Percentiles rank a stretch among this genome's conserved stretches.
Conservation (phyloP, 2,113 vertebrate genomes). For the Sorex fumeus region DNA sequence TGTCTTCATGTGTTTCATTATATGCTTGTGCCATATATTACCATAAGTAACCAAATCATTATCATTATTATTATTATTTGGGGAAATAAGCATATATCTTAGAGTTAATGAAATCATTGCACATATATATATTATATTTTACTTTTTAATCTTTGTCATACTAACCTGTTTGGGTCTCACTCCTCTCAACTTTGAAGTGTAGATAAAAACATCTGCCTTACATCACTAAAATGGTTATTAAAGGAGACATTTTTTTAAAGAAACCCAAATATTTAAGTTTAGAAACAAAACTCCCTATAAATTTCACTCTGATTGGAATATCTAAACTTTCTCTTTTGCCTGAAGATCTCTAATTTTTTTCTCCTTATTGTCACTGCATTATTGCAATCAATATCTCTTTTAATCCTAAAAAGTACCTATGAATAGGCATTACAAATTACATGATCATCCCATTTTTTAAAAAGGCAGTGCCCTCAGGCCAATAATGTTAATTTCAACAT, state of each 20-base stretch:
- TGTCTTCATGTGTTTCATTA: neutral
- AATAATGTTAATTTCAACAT: neutral
- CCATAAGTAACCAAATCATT: neutral
- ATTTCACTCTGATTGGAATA: neutral
- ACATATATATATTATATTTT: neutral
- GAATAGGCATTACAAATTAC: neutral
- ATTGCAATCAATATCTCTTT: neutral
- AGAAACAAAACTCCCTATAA: neutral
- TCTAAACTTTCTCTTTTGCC: no score
- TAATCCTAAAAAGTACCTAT: neutral
- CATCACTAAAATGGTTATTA: neutral
- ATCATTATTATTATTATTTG: neutral
- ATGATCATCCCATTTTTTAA: neutral
- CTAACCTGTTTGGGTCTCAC: neutral
- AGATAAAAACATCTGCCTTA: neutral
- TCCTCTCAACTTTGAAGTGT: neutral
- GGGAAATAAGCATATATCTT: neutral
- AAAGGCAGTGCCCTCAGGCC: neutral
- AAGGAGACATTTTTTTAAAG: neutral
- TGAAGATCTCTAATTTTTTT: no score
- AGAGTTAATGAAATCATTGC: neutral
- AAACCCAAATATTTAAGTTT: no score
- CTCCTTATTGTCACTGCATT: neutral
- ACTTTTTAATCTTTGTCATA: neutral
- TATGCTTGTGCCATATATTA: neutral